These are phyloP conservation scores for Macrobrachium rosenbergii DNA, from an alignment of 1,140 invertebrate genomes.

Conservation along the genomic window DNA sequence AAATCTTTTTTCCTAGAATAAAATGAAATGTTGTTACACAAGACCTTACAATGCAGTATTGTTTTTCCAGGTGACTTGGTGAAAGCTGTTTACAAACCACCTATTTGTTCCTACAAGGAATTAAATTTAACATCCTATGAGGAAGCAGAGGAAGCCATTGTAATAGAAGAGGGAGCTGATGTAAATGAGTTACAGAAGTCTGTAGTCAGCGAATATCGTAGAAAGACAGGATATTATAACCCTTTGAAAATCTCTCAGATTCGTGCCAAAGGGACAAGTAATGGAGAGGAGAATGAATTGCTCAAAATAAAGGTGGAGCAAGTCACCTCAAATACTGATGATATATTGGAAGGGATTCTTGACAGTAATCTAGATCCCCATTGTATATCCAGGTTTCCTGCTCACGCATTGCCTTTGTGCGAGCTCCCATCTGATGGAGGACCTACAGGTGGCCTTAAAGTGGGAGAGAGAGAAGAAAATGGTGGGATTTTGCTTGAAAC, in stretches of 20 bases:
- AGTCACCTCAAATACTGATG: constrained; percentile 13
- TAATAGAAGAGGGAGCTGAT: constrained; percentile 28
- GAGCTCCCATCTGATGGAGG: not conserved
- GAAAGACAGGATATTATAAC: constrained; percentile 22
- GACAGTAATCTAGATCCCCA: not conserved
- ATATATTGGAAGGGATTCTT: constrained; percentile 17
- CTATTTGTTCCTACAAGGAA: not conserved
- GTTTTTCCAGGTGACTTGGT: not conserved
- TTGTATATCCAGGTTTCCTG: no score
- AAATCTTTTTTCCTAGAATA: no score
- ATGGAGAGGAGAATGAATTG: constrained; percentile 29
- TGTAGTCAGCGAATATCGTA: constrained; percentile 33
- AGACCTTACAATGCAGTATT: not conserved
- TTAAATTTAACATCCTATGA: not conserved
- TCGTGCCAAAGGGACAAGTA: not conserved
- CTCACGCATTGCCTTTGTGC: no score
- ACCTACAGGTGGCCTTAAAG: constrained; percentile 2
- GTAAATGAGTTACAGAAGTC: constrained; percentile 19
- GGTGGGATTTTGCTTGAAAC: not conserved
- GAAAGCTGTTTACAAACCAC: constrained; percentile 19
- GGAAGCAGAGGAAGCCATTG: not conserved
- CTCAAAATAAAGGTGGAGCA: constrained; percentile 37
- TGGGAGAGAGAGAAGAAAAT: not conserved
- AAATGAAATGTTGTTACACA: not conserved
- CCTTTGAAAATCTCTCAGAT: constrained; percentile 26